Base-by-base conservation (phyloP, 1,140 invertebrate species). In the Augochlora pura region DNA sequence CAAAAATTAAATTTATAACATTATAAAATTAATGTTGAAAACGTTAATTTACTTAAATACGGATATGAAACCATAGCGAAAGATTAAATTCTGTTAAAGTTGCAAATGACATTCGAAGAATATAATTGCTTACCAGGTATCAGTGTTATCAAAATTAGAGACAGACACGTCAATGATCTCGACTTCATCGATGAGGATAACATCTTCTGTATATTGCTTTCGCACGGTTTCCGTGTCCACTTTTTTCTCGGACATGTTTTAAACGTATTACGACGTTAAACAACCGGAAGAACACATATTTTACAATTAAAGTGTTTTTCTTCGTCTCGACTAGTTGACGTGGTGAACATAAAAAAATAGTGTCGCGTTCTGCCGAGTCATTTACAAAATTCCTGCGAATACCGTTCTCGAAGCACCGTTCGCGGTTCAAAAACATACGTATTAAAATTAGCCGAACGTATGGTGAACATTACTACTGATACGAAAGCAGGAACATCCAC, bases 241-340 rank as follows among this genome's bases (percentile, higher is more conserved):
- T 42, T 62, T 72, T 21, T 23, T 62, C 64, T 74, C 68, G 80
- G 83, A 86, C 84, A 86, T 86, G 73, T 85, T 86, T 85, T 7
- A 32, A 46, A 57, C 21, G 21, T 16, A 71, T 85, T 82, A 82
- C 32, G 21, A 72, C 63, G 59, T 82, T 63, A 77, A 62, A 46
- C 23, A 16, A 72, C 54, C 32, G 63, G 16, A 63, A 54, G 70
- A 62, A 63, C 80, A 72, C 74, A 85, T 82, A 86, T 82, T 86
- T 86, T 62, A 82, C 66, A 23, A 74, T 86, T 74, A 77, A 77
- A 75, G 27, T 16, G 38, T 70, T 7, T 70, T 42, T 76, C 39
- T 12, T 54, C 54, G 64, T 63, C 38, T 38, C 9, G 12, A 57
- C 18, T 74, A n/a, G 42, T 21, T 68, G 71, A 75, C 64, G 71